Base-by-base conservation (phyloP, 2,113 vertebrate species). In the Ageneiosus marmoratus region DNA sequence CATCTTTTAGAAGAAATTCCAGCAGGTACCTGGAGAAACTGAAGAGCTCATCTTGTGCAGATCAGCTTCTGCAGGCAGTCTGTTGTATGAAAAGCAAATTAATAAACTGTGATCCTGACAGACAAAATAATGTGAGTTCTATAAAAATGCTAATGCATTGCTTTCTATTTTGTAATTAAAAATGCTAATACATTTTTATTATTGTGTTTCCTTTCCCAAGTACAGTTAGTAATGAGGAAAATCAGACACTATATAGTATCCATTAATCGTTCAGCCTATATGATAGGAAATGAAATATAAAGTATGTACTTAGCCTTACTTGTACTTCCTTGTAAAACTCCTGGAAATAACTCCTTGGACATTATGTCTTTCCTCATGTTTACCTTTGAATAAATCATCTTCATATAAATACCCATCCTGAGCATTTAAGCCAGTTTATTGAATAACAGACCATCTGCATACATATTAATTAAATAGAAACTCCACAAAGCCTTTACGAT, bases 291-390 rank as follows among this genome's bases (percentile, higher is more conserved):
- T 60, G 5, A 58, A 8, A 32, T 65, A 24, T 13, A 2, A 13
- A 77, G 2, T 29, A 2, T 51, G 12, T 24, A 11, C 7, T 13
- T 60, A 16, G 15, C 12, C 80, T 79, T 87, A 87, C 83, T 85
- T 87, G 77, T 87, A 87, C 60, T 87, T 87, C 46, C 86, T 85
- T 80, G 83, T 77, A 80, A 87, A 87, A 48, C 77, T 85, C 58
- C 80, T 85, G 22, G 77, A 83, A 60, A 77, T 73, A 5, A 44
- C 56, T 18, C 55, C 65, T 48, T 65, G 53, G 37, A 80, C n/a
- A 27, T 77, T 41, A 29, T 83, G 80, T 18, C 22, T 80, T 83
- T 87, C 80, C 27, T 85, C 63, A 7, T 85, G 77, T 83, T 80
- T 77, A 9, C 86, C 83, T 87, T 32, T 13, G 1, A 70, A 48